Evolutionary conservation across 2,113 vertebrate genomes (phyloP), one percentile per base, ranked within the genome.

Genomic region (Gymnobelideus leadbeateri): DNA sequence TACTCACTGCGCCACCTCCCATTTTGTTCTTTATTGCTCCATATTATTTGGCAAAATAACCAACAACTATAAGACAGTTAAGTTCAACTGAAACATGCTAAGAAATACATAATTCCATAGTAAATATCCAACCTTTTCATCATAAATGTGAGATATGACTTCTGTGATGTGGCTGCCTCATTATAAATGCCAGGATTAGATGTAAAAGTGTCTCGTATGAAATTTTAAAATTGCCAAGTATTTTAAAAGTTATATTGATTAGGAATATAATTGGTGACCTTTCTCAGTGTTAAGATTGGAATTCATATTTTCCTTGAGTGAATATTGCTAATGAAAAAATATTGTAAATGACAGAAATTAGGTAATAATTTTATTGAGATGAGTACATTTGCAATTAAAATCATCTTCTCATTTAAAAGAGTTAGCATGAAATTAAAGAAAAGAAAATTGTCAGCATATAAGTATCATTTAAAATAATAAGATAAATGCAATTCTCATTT

Each of bases 261-360:
- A 50, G 84, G 25, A 0, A 9, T 91, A 43, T 68, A 26, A 47
- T 90, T 51, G 46, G 3, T 6, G 9, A 47, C 4, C 0, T 51
- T 37, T 97, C 93, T 11, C 28, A 43, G 11, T 89, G 95, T 51
- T 16, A 94, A 94, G 25, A 6, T 91, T 93, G 90, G 57, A 93
- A 52, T 61, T 93, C 14, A 51, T 1, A 54, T 53, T 94, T 95
- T 94, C 51, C 68, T 23, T 84, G 68, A 84, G n/a, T 37, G 68
- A 84, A 84, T 84, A 43, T 8, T 84, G 68, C 7, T 16, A 43
- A 43, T 84, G 10, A 19, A 8, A n/a, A 55, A 91, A 90, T 89
- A 5, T 7, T 1, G 93, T 51, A 55, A 50, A 28, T 93, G 19
- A 91, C 89, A 54, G 92, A 91, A 90, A 49, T 16, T 91, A 49